phyloP scores from a whole-genome alignment of 2,113 vertebrate species.

The Empidonax alnorum region DNA sequence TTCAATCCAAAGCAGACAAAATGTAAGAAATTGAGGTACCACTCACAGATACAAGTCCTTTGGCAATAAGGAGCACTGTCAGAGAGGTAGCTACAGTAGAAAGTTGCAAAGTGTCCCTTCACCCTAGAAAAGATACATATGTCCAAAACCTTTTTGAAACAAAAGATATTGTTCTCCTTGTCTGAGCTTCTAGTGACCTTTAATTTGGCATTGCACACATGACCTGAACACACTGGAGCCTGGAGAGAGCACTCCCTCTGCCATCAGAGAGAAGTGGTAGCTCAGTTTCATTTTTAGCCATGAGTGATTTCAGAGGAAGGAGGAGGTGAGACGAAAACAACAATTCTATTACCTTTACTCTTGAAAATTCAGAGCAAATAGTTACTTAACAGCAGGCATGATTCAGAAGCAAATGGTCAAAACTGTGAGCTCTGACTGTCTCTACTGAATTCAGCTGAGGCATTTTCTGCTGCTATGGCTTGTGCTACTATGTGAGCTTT shows the following conservation, averaged over 20 bases:
- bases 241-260: neutral
- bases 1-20: neutral
- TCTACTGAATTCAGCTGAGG: neutral
- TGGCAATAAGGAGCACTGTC: neutral
- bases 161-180: neutral
- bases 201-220: neutral
- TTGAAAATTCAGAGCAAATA: neutral
- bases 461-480: neutral
- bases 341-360: neutral
- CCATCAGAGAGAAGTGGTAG: neutral
- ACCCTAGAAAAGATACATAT: fast-evolving
- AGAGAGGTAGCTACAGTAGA: neutral
- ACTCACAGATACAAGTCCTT: neutral
- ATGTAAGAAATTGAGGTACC: neutral
- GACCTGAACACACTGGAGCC: fast-evolving
- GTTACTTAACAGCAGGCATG: neutral
- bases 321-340: neutral
- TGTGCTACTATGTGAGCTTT: neutral
- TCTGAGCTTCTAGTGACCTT: neutral
- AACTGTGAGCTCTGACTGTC: neutral
- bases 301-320: neutral
- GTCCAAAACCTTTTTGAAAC: neutral
- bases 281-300: neutral
- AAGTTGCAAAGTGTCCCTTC: neutral
- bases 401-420: neutral